Conservation (phyloP, 2,113 vertebrate genomes). For the Saguinus imperator region DNA sequence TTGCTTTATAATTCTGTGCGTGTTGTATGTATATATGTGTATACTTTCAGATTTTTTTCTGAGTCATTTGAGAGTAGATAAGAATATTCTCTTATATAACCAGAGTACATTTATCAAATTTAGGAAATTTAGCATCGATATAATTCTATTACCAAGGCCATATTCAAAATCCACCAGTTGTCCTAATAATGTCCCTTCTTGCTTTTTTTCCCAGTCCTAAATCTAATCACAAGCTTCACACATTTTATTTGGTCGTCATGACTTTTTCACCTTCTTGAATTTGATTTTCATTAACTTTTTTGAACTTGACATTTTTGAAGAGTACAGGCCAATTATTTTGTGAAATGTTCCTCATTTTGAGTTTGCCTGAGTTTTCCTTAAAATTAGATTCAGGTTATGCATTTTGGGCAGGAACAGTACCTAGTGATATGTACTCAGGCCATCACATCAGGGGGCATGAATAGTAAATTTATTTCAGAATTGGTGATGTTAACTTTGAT, state of each 20-base stretch:
- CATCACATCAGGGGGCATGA: not conserved
- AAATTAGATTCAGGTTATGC: not conserved
- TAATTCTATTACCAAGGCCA: not conserved
- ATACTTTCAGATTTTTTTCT: not conserved
- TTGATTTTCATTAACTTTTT: not conserved
- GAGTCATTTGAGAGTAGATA: not conserved
- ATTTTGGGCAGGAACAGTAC: not conserved
- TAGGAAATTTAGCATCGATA: not conserved
- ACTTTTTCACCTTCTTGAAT: not conserved
- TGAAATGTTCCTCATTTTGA: not conserved
- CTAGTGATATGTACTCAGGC: no score
- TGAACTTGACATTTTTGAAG: not conserved
- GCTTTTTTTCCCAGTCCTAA: not conserved
- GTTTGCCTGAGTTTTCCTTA: not conserved
- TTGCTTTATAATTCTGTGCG: not conserved
- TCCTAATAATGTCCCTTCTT: not conserved
- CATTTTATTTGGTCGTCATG: not conserved
- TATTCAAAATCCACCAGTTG: not conserved
- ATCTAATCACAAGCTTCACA: not conserved
- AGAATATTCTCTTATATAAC: not conserved
- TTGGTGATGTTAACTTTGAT: not conserved
- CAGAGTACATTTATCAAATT: not conserved
- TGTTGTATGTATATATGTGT: not conserved
- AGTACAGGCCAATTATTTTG: not conserved
- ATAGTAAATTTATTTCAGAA: not conserved